A percentile compares a stretch with the other conserved stretches of the same genome.
phyloP scores from a whole-genome alignment of 2,797 vertebrate genomes.

The Spea hammondii region DNA sequence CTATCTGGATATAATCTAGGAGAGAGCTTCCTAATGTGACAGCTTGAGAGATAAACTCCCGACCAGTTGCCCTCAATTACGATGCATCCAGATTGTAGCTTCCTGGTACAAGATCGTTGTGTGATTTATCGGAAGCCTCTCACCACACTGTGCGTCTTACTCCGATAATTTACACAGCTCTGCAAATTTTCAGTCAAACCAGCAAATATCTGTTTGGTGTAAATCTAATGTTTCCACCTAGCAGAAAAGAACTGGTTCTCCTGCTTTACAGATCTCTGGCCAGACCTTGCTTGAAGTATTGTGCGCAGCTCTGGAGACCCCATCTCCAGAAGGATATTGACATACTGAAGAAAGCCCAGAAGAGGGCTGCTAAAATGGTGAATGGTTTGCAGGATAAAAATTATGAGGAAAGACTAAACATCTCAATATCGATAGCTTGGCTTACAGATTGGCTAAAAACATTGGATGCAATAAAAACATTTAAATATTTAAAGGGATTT shows the following conservation, averaged over 20 bases:
- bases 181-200: background rate
- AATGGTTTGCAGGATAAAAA: too few species aligned
- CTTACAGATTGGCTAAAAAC: too few species aligned
- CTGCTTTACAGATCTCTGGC: too few species aligned
- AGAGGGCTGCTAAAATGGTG: too few species aligned
- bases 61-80: slow-evolving; percentile 29
- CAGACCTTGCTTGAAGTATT: too few species aligned
- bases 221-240: background rate
- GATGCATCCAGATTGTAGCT: slow-evolving; percentile 24
- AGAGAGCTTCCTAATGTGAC: slow-evolving; percentile 20
- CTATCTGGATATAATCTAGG: slow-evolving; percentile 26
- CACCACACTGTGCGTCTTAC: background rate
- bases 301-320: too few species aligned
- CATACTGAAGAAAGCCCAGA: too few species aligned
- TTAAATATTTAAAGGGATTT: too few species aligned
- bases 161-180: background rate
- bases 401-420: too few species aligned
- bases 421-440: too few species aligned
- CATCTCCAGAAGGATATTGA: too few species aligned
- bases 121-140: slow-evolving; percentile 6
- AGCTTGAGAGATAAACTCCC: slow-evolving; percentile 40
- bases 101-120: background rate
- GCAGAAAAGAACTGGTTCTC: background rate
- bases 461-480: too few species aligned
- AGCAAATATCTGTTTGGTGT: background rate